phyloP scores from a whole-genome alignment of 2,888 invertebrate genomes.

The Drosophila affinis region DNA sequence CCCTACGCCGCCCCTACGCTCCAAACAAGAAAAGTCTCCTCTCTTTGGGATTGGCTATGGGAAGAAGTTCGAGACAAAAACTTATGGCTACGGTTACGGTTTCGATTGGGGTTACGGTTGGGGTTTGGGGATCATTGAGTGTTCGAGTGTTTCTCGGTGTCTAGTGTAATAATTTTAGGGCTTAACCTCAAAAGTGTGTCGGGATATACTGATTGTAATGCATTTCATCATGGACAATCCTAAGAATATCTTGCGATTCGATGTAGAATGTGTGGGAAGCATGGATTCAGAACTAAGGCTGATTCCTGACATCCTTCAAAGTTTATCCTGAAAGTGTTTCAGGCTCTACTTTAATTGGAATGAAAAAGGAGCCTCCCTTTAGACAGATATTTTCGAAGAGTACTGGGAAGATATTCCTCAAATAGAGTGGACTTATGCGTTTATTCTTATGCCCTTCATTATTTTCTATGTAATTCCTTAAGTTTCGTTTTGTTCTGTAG shows the following conservation, averaged over 20 bases:
- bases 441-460: too few species aligned
- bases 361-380: too few species aligned
- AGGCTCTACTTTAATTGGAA: too few species aligned
- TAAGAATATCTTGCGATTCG: background rate
- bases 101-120: too few species aligned
- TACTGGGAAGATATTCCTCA: too few species aligned
- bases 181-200: constrained; percentile 1
- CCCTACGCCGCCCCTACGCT: constrained; percentile 5
- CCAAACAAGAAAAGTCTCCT: constrained; percentile 4
- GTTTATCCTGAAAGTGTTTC: too few species aligned
- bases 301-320: background rate
- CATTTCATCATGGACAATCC: background rate
- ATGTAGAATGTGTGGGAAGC: background rate
- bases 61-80: background rate
- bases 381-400: too few species aligned
- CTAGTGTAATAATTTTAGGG: background rate
- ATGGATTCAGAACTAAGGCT: background rate
- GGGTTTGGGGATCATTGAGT: background rate
- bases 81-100: background rate
- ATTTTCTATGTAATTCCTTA: too few species aligned
- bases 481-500: too few species aligned
- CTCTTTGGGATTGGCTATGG: background rate
- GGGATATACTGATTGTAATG: background rate
- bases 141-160: background rate
- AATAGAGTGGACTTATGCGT: too few species aligned